phyloP scores from a whole-genome alignment of 2,888 invertebrate species.

The Caenorhabditis sp. region DNA sequence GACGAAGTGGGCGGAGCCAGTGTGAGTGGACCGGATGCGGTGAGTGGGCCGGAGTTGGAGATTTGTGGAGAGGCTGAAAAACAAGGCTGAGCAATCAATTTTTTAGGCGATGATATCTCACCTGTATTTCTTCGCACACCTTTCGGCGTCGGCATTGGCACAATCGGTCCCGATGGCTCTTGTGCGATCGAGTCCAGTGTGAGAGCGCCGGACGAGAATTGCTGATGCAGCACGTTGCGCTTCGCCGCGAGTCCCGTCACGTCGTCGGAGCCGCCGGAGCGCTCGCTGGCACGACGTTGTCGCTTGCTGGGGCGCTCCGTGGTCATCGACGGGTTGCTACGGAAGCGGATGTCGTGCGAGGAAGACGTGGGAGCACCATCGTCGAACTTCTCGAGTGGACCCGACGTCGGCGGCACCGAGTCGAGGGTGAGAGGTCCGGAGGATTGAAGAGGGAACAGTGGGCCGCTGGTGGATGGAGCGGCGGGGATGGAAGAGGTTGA shows the following conservation, averaged over 20 bases:
- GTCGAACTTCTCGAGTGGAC: neutral
- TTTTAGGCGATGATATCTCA: neutral
- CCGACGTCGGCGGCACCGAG: too few relatives aligned
- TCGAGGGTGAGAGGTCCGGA: too few relatives aligned
- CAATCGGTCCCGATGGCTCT: slow-evolving; percentile 44
- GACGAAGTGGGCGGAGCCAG: neutral
- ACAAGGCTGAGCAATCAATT: too few relatives aligned
- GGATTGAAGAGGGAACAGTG: too few relatives aligned
- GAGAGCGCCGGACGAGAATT: slow-evolving; percentile 40
- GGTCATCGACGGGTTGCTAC: neutral
- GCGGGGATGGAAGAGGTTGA: too few relatives aligned
- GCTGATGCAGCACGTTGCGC: neutral
- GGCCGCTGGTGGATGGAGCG: too few relatives aligned
- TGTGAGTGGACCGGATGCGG: neutral
- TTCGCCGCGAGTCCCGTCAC: neutral
- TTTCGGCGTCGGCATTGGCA: neutral
- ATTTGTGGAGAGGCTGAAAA: neutral
- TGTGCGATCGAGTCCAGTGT: slow-evolving; percentile 13
- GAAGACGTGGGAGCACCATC: slow-evolving; percentile 16
- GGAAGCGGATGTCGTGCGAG: neutral
- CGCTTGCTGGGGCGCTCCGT: neutral
- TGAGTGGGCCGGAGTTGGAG: neutral
- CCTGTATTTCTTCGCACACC: slow-evolving; percentile 10
- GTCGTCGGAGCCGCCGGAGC: neutral
- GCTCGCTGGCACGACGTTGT: slow-evolving; percentile 8